Evolutionary conservation across 2,797 vertebrate genomes (phyloP).

Genomic region (Pitangus sulphuratus): DNA sequence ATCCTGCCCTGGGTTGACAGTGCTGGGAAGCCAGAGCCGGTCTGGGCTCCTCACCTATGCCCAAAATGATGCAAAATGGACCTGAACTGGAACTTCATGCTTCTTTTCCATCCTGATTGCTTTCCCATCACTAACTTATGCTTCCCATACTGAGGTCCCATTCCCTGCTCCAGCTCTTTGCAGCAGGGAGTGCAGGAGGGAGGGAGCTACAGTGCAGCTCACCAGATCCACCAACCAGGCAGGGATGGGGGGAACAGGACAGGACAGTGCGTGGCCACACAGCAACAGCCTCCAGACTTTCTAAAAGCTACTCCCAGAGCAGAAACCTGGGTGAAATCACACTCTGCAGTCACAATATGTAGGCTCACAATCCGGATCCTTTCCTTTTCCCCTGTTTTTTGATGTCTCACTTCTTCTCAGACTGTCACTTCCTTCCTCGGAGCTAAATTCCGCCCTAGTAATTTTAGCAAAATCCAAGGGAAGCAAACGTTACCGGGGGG

Average conservation of each 20-base stretch:
- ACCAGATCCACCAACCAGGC: fast-evolving
- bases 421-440: neutral
- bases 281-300: too few species aligned
- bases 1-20: neutral
- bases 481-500: neutral
- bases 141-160: fast-evolving
- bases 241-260: too few species aligned
- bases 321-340: neutral
- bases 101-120: neutral
- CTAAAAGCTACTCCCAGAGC: neutral
- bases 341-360: neutral
- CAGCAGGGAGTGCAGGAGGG: neutral
- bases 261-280: fast-evolving
- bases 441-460: constrained; percentile 54
- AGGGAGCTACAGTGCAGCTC: fast-evolving
- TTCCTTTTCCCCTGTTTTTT: neutral
- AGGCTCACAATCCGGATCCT: neutral
- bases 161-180: neutral
- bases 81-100: neutral
- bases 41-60: neutral
- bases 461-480: constrained; percentile 30
- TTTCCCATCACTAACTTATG: neutral
- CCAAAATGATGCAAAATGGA: neutral
- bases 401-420: constrained; percentile 27
- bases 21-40: neutral